Evolutionary conservation across 1,140 invertebrate species (phyloP), one percentile per base, ranked within the genome.

Genomic region (Pseudomyrmex cubaensis): DNA sequence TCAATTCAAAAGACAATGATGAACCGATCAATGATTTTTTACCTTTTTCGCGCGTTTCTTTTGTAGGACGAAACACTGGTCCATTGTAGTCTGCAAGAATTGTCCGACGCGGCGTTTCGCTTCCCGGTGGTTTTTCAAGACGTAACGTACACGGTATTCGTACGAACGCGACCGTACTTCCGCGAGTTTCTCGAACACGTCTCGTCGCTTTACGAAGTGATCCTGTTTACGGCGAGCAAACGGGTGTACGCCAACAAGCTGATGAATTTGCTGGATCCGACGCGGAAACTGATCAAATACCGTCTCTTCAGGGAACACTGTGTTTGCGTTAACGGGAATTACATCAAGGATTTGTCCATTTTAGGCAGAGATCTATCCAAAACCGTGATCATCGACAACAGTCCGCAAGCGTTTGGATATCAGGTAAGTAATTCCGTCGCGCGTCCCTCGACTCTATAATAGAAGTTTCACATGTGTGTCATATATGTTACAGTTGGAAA

Each of bases 101-200:
- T 99, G 64, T 96, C 97, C 0, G 98, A 99, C 94, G 98, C 98
- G 0, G 97, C 97, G 76, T 98, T 99, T 93, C 97, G 97, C 87
- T 99, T 99, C 94, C 98, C 98, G 12, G 98, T 99, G 25, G 95
- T 98, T 54, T 99, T 99, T 94, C 98, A 99, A 94, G 98, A 98
- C 90, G 96, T 97, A 73, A 96, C 97, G 52, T 98, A 98, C 92
- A 97, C 97, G 89, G 98, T 99, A 20, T 99, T 98, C 94, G 98
- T 99, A 0, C 95, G 98, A 85, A 98, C 98, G 3, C 95, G 99
- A 74, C 99, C 99, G 0, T 97, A 96, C 91, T 98, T 99, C 92
- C 95, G 96, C 12, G 98, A 99, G 94, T 99, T 99, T 94, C 95
- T 99, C 84, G 97, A 99, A 90, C 95, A 96, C 76, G 98, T 99